Conservation (phyloP, 1,140 invertebrate species). For the Ganaspis sp. region DNA sequence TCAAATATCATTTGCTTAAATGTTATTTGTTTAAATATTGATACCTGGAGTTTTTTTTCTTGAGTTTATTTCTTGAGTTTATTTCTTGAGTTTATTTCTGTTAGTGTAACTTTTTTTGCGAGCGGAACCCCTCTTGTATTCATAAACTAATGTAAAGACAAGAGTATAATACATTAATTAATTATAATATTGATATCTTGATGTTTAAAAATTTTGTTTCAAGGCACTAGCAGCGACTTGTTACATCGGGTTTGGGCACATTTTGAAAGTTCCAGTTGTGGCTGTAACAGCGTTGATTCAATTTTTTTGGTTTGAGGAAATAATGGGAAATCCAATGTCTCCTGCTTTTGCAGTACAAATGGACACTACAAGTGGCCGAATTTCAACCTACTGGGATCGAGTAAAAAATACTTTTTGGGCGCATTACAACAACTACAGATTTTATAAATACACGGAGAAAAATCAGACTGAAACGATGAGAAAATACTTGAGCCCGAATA, state of each 20-base stretch:
- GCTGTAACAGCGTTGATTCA: constrained; percentile 64
- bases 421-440: constrained; percentile 35
- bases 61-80: no score
- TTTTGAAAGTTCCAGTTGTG: constrained; percentile 80
- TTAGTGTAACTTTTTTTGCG: no score
- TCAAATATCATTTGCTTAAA: no score
- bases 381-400: constrained; percentile 64
- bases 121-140: no score
- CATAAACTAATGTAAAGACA: no score
- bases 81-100: no score
- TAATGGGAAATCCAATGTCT: constrained; percentile 78
- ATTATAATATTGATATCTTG: no score
- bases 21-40: no score
- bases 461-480: background rate
- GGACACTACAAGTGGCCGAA: background rate
- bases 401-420: constrained; percentile 53
- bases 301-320: no score
- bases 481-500: background rate
- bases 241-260: constrained; percentile 78
- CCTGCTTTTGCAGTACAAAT: constrained; percentile 60
- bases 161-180: no score
- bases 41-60: no score
- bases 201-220: background rate
- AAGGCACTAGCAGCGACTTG: constrained; percentile 73
- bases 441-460: constrained; percentile 50